Conservation (phyloP, 2,797 vertebrate species). For the Hyperoplus immaculatus region DNA sequence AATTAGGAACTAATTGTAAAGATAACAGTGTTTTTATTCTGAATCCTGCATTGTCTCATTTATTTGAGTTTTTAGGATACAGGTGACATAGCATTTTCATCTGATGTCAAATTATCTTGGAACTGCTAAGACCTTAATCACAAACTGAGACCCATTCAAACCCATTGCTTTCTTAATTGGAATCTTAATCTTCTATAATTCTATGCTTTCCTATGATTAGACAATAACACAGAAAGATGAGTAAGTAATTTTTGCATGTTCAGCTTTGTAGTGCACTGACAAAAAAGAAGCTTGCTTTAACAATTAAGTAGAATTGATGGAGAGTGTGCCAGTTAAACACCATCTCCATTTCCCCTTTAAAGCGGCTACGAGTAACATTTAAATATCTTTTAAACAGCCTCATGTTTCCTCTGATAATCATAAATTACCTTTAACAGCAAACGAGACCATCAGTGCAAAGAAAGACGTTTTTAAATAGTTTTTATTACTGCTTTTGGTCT, state of each 20-base stretch:
- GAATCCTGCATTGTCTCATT: neutral
- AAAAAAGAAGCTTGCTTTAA: neutral
- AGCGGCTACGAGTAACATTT: too few species aligned
- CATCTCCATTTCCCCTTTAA: neutral
- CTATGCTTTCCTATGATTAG: neutral
- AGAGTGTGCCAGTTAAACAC: neutral
- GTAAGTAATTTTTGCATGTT: neutral
- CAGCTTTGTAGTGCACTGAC: neutral
- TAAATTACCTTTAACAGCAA: too few species aligned
- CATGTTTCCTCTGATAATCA: too few species aligned
- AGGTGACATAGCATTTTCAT: too few species aligned
- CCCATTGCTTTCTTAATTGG: neutral
- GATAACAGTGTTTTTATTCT: neutral
- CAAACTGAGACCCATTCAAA: neutral
- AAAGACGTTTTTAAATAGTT: too few species aligned
- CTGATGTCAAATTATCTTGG: neutral
- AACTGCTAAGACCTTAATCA: neutral
- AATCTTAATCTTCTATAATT: neutral
- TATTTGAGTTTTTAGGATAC: neutral
- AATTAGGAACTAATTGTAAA: neutral
- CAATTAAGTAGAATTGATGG: neutral
- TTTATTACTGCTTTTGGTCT: too few species aligned
- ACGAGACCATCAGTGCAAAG: too few species aligned
- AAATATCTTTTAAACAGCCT: too few species aligned
- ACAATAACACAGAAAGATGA: neutral